Evolutionary conservation across 2,797 vertebrate genomes (phyloP).

Genomic region (Esox masquinongy): DNA sequence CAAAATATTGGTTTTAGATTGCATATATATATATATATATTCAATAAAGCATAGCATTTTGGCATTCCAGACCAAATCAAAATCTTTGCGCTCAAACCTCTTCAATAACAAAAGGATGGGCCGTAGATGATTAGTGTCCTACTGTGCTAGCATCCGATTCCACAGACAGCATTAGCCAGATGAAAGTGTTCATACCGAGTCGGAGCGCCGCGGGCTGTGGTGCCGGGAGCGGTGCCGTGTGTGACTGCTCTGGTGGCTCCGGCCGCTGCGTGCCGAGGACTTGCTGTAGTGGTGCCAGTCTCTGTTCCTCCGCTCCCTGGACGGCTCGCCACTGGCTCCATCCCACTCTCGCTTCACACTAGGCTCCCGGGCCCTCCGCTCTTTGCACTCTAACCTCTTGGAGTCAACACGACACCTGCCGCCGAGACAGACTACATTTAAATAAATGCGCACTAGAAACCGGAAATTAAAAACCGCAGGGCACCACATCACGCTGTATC

Average conservation of each 20-base stretch:
- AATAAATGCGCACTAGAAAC: not conserved
- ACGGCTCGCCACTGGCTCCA: not conserved
- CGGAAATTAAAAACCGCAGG: too few species aligned
- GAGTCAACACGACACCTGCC: conserved; percentile 78
- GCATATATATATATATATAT: too few species aligned
- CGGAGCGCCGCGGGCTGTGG: conserved; percentile 64
- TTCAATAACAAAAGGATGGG: not conserved
- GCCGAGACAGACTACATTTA: not conserved
- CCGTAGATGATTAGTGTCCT: conserved; percentile 9
- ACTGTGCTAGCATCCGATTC: not conserved
- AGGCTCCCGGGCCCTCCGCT: conserved; percentile 74
- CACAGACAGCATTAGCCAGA: not conserved
- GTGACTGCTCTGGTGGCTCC: conserved; percentile 70
- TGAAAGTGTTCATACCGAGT: conserved; percentile 76
- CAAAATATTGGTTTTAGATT: not conserved
- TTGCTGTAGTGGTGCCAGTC: conserved; percentile 80
- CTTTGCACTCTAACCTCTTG: conserved; percentile 75
- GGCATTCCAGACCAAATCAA: not conserved
- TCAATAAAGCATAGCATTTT: conserved; percentile 1
- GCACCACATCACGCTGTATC: too few species aligned
- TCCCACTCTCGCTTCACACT: conserved; percentile 57
- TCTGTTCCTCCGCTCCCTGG: conserved; percentile 61
- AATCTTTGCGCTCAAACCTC: not conserved
- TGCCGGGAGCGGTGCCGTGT: conserved; percentile 67
- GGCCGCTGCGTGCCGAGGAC: conserved; percentile 74